Conservation (phyloP, 2,113 vertebrate species). For the Lagopus muta region DNA sequence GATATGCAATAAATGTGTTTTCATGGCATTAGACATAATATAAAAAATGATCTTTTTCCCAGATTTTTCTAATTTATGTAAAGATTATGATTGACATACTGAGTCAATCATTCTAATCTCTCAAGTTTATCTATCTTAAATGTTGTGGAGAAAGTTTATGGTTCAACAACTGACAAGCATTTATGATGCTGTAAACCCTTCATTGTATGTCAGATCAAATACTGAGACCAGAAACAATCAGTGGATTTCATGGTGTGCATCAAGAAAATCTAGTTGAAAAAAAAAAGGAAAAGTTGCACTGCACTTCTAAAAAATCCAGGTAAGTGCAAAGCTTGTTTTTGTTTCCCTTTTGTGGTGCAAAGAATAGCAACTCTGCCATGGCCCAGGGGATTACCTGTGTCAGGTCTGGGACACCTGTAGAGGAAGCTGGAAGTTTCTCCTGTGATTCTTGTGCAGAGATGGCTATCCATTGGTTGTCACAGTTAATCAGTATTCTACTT, state of each 20-base stretch:
- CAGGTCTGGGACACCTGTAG: rapidly evolving
- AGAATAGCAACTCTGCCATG: not conserved
- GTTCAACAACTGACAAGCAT: not conserved
- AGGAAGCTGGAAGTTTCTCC: not conserved
- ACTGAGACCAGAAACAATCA: not conserved
- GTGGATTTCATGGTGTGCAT: not conserved
- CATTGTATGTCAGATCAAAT: not conserved
- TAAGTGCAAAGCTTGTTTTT: not conserved
- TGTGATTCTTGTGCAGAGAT: not conserved
- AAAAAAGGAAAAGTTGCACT: not conserved
- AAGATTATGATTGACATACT: not conserved
- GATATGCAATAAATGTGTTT: not conserved
- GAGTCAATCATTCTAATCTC: not conserved
- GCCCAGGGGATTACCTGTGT: rapidly evolving
- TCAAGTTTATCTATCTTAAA: not conserved
- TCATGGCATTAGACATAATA: not conserved
- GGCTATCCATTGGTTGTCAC: not conserved
- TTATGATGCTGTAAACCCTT: not conserved
- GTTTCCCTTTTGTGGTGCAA: not conserved
- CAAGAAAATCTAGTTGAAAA: not conserved
- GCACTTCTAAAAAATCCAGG: not conserved
- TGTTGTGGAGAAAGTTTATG: not conserved
- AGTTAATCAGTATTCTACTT: not conserved
- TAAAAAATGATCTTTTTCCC: not conserved
- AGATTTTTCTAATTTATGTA: not conserved